phyloP scores from a whole-genome alignment of 1,140 invertebrate genomes.

The Drosophila kepulauana region DNA sequence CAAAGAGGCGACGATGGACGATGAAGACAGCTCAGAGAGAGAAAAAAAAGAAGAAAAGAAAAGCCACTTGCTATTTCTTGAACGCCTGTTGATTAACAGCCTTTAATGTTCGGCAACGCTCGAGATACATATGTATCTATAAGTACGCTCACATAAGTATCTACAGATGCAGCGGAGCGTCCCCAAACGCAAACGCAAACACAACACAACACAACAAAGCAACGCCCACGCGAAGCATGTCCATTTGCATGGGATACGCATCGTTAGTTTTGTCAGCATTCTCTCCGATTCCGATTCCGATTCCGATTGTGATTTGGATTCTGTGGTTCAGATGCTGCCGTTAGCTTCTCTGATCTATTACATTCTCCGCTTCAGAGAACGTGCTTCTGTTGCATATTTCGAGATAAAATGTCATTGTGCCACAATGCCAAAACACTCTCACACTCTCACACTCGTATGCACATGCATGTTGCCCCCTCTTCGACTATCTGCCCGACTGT shows the following conservation, averaged over 20 bases:
- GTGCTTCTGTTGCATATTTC: slow-evolving; percentile 78
- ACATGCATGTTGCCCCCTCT: not conserved
- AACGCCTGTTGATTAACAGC: slow-evolving; percentile 73
- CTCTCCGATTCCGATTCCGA: slow-evolving; percentile 45
- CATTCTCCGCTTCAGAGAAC: slow-evolving; percentile 80
- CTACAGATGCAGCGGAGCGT: slow-evolving; percentile 43
- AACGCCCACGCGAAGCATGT: slow-evolving; percentile 14
- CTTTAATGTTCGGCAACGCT: slow-evolving; percentile 51
- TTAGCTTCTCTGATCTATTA: slow-evolving; percentile 67
- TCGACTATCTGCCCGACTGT: not conserved
- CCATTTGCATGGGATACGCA: slow-evolving; percentile 73
- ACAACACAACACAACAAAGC: not conserved
- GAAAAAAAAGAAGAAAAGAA: not conserved
- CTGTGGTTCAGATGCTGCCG: slow-evolving; percentile 17
- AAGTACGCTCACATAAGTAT: slow-evolving; percentile 8
- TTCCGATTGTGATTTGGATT: slow-evolving; percentile 62
- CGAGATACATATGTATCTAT: slow-evolving; percentile 33
- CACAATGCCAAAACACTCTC: slow-evolving; percentile 36
- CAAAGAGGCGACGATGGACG: slow-evolving; percentile 19
- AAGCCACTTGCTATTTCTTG: slow-evolving; percentile 47
- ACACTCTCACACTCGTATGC: not conserved
- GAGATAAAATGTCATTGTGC: slow-evolving; percentile 81
- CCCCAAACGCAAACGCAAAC: not conserved
- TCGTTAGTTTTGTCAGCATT: slow-evolving; percentile 59
- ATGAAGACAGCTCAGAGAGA: slow-evolving; percentile 34